A percentile compares a stretch with the other conserved stretches of the same genome.
Evolutionary conservation across 1,140 invertebrate species (phyloP).

Genomic region (Eumeta japonica): DNA sequence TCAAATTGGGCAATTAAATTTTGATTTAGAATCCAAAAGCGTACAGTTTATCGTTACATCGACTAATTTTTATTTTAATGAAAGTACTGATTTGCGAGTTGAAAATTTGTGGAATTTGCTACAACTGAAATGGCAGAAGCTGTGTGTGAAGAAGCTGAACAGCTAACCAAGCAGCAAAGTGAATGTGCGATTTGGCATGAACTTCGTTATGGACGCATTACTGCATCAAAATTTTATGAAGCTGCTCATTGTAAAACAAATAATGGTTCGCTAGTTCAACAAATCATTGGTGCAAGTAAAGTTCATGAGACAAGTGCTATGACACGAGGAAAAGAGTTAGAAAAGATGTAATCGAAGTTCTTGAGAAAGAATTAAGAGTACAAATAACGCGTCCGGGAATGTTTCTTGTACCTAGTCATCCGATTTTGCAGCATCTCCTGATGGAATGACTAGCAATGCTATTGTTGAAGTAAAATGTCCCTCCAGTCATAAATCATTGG

Average conservation of each 20-base stretch:
- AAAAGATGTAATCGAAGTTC: conserved; percentile 1
- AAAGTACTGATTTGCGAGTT: conserved; percentile 1
- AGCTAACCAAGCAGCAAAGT: conserved; percentile 1
- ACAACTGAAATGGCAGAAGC: not conserved
- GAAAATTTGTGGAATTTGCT: conserved; percentile 1
- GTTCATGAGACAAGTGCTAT: not conserved
- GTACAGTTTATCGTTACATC: conserved; percentile 1
- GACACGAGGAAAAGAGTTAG: conserved; percentile 1
- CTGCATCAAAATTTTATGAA: conserved; percentile 1
- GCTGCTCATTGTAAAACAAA: not conserved
- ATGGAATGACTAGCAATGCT: conserved; percentile 1
- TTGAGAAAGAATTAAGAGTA: conserved; percentile 1
- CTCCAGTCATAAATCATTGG: not conserved
- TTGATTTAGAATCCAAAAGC: conserved; percentile 1
- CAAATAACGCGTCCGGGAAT: conserved; percentile 1
- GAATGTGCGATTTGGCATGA: conserved; percentile 1
- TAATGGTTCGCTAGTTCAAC: conserved; percentile 1
- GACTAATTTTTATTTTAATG: conserved; percentile 1
- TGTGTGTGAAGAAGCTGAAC: conserved; percentile 1
- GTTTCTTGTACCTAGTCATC: not conserved
- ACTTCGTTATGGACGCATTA: conserved; percentile 1
- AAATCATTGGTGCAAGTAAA: conserved; percentile 1
- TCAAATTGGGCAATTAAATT: conserved; percentile 1
- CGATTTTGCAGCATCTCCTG: conserved; percentile 1
- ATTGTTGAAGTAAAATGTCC: conserved; percentile 1